These are phyloP conservation scores for Clusia tigrina DNA, from an alignment of 2,888 invertebrate genomes.

Conservation along the genomic window DNA sequence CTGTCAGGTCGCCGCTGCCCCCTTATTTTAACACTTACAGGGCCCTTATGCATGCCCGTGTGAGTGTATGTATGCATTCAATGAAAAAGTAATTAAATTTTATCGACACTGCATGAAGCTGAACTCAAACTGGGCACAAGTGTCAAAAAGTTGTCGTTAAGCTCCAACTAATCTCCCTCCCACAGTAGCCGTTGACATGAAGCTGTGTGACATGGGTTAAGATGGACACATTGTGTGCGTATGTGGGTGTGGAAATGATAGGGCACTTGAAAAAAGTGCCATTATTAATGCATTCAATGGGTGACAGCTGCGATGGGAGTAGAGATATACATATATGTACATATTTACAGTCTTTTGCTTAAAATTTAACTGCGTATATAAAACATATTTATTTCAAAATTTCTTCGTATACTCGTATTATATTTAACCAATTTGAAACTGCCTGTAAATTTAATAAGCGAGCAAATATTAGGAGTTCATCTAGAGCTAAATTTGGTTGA, in stretches of 20 bases:
- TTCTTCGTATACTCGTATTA: too few relatives aligned
- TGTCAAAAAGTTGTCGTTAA: conserved; percentile 5
- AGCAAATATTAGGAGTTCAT: too few relatives aligned
- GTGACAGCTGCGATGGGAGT: conserved; percentile 55
- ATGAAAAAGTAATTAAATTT: conserved; percentile 63
- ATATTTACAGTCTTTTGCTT: too few relatives aligned
- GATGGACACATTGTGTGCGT: conserved; percentile 7
- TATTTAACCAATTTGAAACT: too few relatives aligned
- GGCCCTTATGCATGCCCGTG: conserved; percentile 24
- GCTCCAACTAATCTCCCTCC: background rate
- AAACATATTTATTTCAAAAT: too few relatives aligned
- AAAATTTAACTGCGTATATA: too few relatives aligned
- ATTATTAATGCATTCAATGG: conserved; percentile 55
- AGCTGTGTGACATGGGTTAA: background rate
- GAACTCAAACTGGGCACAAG: background rate
- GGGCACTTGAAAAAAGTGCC: conserved; percentile 43
- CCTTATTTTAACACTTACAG: background rate
- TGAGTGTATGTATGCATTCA: too few relatives aligned
- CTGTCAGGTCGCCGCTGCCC: background rate
- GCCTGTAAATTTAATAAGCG: too few relatives aligned
- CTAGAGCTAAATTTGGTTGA: too few relatives aligned
- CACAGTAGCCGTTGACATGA: background rate
- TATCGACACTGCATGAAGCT: conserved; percentile 36
- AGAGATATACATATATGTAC: too few relatives aligned
- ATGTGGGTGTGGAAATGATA: background rate